Conservation (phyloP, 92 coral and sea anemone species). For the Siderastrea siderea region DNA sequence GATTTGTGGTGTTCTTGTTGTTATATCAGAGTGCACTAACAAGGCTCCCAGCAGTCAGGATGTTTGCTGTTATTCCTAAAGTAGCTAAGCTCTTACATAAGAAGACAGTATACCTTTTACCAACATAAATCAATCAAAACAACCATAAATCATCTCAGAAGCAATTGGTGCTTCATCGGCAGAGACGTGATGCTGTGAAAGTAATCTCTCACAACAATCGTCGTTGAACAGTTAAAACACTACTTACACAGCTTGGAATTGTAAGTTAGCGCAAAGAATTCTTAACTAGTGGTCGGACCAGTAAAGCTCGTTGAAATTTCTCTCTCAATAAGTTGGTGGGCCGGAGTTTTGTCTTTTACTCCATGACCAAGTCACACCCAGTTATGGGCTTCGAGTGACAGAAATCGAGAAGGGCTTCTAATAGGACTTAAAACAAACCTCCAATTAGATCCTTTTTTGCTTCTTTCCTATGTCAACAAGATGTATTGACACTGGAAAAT, state of each 20-base stretch:
- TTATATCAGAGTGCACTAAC: slow-evolving; percentile 7
- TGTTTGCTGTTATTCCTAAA: neutral
- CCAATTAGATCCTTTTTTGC: slow-evolving; percentile 22
- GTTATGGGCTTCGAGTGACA: slow-evolving; percentile 1
- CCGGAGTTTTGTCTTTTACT: neutral
- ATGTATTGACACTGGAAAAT: neutral
- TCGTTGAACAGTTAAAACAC: neutral
- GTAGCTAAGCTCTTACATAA: slow-evolving; percentile 5
- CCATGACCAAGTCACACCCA: slow-evolving; percentile 26
- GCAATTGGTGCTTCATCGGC: neutral
- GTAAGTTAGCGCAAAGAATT: neutral
- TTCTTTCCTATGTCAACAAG: slow-evolving; percentile 23
- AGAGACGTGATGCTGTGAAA: neutral
- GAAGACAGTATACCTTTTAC: neutral
- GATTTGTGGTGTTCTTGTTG: slow-evolving; percentile 31
- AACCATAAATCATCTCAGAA: slow-evolving; percentile 26
- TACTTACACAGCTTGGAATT: neutral
- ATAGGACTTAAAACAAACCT: slow-evolving; percentile 23
- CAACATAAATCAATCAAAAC: slow-evolving; percentile 16
- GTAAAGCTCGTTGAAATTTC: neutral
- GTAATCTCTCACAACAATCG: neutral
- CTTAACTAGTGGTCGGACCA: neutral
- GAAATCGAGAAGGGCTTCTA: slow-evolving; percentile 37
- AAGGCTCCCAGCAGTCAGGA: neutral
- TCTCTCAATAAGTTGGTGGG: neutral